These are phyloP conservation scores for Eleginops maclovinus DNA, from an alignment of 2,113 vertebrate species.

Conservation along the genomic window DNA sequence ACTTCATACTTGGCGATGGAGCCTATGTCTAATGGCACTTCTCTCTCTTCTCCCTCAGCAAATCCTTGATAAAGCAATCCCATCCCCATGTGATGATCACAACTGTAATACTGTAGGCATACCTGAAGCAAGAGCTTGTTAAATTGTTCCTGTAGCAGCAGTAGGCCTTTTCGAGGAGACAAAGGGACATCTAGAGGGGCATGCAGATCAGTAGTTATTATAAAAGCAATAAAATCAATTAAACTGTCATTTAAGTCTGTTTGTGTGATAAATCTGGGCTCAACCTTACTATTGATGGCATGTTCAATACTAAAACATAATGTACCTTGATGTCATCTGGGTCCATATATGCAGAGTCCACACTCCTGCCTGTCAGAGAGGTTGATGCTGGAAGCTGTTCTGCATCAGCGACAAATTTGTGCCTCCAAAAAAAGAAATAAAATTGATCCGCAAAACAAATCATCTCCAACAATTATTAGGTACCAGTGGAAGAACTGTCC, in stretches of 20 bases:
- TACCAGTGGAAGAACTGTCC: neutral
- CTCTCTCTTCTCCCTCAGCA: neutral
- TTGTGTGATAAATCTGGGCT: neutral
- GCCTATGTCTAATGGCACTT: neutral
- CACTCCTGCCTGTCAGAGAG: neutral
- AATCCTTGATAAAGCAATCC: neutral
- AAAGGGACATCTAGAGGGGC: constrained; percentile 41
- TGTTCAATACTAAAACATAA: neutral
- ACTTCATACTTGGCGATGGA: neutral
- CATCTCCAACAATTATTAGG: neutral
- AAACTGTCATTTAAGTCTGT: neutral
- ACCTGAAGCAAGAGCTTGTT: constrained; percentile 69
- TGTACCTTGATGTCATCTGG: constrained; percentile 52
- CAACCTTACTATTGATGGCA: neutral
- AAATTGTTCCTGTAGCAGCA: constrained; percentile 58
- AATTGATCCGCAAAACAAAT: neutral
- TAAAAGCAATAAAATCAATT: neutral
- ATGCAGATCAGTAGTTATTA: neutral
- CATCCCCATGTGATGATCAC: neutral
- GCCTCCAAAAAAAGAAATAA: constrained; percentile 46
- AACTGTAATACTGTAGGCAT: constrained; percentile 13
- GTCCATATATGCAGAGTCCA: constrained; percentile 15
- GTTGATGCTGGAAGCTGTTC: constrained; percentile 9
- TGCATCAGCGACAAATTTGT: constrained; percentile 49
- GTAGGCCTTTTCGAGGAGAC: constrained; percentile 65